A percentile compares a stretch with the other conserved stretches of the same genome.
Evolutionary conservation across 1,140 invertebrate species (phyloP).

Genomic region (Capitella teleta): DNA sequence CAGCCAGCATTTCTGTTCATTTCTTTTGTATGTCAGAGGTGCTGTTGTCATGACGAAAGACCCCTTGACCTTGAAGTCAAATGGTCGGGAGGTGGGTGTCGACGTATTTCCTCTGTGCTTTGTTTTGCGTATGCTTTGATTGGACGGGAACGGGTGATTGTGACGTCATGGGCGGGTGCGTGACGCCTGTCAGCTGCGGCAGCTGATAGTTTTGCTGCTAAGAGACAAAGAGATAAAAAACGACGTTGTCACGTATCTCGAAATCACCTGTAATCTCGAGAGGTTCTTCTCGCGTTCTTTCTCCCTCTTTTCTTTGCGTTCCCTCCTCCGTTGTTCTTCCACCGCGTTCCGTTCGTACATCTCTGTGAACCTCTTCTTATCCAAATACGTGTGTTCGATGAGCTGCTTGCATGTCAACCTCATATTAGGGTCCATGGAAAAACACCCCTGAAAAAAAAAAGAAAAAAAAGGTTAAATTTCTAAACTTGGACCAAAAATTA

Average conservation of each 20-base stretch:
- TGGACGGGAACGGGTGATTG: conserved; percentile 17
- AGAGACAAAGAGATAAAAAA: conserved; percentile 10
- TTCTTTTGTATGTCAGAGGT: conserved; percentile 2
- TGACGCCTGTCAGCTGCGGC: conserved; percentile 17
- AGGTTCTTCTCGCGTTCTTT: conserved; percentile 8
- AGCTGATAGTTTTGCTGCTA: conserved; percentile 18
- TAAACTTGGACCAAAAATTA: neutral
- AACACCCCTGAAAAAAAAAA: conserved; percentile 59
- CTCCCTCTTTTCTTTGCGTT: conserved; percentile 8
- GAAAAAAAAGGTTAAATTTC: neutral
- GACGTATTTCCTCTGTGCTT: neutral
- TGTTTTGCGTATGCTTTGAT: conserved; percentile 10
- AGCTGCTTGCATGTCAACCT: conserved; percentile 82
- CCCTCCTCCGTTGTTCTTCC: conserved; percentile 15
- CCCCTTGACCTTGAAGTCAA: conserved; percentile 40
- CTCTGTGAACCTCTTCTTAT: conserved; percentile 21
- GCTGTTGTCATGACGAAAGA: conserved; percentile 27
- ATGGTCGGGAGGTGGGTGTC: conserved; percentile 33
- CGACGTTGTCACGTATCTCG: neutral
- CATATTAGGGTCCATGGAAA: conserved; percentile 85
- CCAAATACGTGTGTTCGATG: conserved; percentile 75
- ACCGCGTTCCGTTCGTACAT: conserved; percentile 14
- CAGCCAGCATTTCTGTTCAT: conserved; percentile 10
- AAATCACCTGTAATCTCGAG: neutral
- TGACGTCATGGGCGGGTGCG: conserved; percentile 12